Evolutionary conservation across 2,888 invertebrate species (phyloP).

Genomic region (Ophioninae sp.): DNA sequence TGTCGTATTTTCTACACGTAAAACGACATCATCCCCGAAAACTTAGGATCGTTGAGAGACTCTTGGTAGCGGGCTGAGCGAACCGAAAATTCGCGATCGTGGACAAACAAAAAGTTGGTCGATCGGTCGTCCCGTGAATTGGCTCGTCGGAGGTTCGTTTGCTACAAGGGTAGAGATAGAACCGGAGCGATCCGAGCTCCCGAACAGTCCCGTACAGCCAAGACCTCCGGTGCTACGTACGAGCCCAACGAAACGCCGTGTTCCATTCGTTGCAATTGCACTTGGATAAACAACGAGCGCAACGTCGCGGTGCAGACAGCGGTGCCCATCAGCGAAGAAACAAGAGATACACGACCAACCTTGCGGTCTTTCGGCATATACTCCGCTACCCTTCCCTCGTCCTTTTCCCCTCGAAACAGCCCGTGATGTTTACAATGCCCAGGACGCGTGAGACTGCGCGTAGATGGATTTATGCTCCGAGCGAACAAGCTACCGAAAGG

Average conservation of each 20-base stretch:
- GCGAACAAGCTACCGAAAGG: background rate
- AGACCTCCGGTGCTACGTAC: background rate
- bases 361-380: slow-evolving; percentile 30
- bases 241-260: background rate
- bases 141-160: background rate
- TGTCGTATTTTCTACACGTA: slow-evolving; percentile 6
- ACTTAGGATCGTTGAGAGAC: background rate
- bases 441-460: slow-evolving; percentile 28
- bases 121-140: background rate
- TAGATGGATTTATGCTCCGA: slow-evolving; percentile 43
- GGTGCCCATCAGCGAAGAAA: slow-evolving; percentile 26
- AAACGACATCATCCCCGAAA: background rate
- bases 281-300: slow-evolving; percentile 45
- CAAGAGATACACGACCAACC: slow-evolving; percentile 13
- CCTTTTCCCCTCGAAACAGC: background rate
- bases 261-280: slow-evolving; percentile 33
- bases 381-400: background rate
- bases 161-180: background rate
- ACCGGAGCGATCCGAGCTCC: background rate
- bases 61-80: background rate
- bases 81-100: background rate
- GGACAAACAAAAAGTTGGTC: background rate
- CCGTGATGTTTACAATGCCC: slow-evolving; percentile 21
- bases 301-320: slow-evolving; percentile 18
- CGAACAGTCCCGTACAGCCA: background rate